Base-by-base conservation (phyloP, 2,888 invertebrate genomes). In the Caenorhabditis plicata region DNA sequence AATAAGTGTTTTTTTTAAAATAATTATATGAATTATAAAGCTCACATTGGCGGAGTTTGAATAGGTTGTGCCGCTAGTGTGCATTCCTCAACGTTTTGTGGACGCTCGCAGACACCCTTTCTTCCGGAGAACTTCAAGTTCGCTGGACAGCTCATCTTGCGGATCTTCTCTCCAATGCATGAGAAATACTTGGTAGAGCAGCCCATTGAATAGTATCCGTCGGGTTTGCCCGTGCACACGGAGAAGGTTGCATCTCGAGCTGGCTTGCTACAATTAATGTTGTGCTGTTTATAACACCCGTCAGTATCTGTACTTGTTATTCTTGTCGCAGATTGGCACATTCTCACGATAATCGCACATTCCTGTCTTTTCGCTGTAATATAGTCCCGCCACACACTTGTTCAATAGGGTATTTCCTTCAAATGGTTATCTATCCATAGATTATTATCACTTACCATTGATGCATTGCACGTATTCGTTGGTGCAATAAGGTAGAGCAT, bases 151-250 rank as follows among this genome's bases (percentile, higher is more conserved):
- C 4, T 35, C 50, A 53, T 39, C 62, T 62, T 46, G 27, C 40
- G 38, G 22, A 48, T 43, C 17, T 39, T 26, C 27, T 70, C 72
- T 17, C 40, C 45, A 13, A 45, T 39, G 45, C 75, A 75, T 7
- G 53, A 60, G 38, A 63, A 63, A 47, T 72, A 75, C 26, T 52
- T 39, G 7, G 52, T 35, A 2, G 53, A 49, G 57, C 75, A 75
- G 13, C 68, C 69, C 19, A 35, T 53, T 5, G 58, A 60, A 56
- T 71, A 73, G 48, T 61, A 66, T 0, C 74, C 73, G 50, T 74
- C 69, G 1, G 46, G n/a, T 41, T 64, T 69, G 53, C 68, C 72
- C 13, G 25, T 17, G 35, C 73, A 75, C 9, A 38, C 41, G 19
- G 40, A 31, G n/a, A n/a, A n/a, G 22, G 35, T 22, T n/a, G 26